Evolutionary conservation across 2,797 vertebrate species (phyloP).

Genomic region (Syngnathus rostellatus): DNA sequence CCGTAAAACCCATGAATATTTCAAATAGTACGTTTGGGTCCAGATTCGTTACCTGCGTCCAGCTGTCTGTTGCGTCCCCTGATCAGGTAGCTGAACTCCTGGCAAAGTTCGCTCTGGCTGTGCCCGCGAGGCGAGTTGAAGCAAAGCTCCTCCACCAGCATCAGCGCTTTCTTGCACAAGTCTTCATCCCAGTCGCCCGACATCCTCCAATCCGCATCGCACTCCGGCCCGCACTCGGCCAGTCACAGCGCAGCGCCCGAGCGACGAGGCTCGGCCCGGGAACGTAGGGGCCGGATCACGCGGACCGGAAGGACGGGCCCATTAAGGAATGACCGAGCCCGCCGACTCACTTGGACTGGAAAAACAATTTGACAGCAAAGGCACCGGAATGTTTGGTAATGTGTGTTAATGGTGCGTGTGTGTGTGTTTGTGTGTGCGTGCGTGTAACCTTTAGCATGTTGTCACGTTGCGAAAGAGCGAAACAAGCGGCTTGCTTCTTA

Average conservation of each 20-base stretch:
- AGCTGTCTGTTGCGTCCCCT: conserved; percentile 67
- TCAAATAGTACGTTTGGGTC: conserved; percentile 17
- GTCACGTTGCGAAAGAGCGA: conserved; percentile 31
- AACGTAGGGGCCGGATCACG: conserved; percentile 6
- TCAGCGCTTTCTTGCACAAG: conserved; percentile 80
- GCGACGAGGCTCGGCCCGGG: conserved; percentile 10
- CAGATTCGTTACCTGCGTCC: conserved; percentile 71
- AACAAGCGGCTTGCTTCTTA: conserved; percentile 25
- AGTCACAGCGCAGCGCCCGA: conserved; percentile 57
- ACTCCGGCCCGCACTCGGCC: conserved; percentile 66
- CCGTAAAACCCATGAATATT: conserved; percentile 52
- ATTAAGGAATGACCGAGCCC: conserved; percentile 35
- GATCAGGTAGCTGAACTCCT: conserved; percentile 79
- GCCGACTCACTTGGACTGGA: conserved; percentile 41
- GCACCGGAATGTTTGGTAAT: not conserved
- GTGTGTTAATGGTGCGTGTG: not conserved
- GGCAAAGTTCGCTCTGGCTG: conserved; percentile 78
- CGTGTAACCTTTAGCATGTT: conserved; percentile 44
- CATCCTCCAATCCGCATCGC: conserved; percentile 82
- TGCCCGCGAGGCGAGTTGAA: conserved; percentile 69
- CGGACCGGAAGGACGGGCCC: conserved; percentile 41
- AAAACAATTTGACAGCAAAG: conserved; percentile 5
- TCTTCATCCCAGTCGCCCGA: conserved; percentile 92
- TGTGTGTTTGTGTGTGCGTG: conserved; percentile 12
- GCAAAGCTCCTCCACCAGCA: conserved; percentile 83